Evolutionary conservation across 2,113 vertebrate genomes (phyloP).

Genomic region (Cairina moschata): DNA sequence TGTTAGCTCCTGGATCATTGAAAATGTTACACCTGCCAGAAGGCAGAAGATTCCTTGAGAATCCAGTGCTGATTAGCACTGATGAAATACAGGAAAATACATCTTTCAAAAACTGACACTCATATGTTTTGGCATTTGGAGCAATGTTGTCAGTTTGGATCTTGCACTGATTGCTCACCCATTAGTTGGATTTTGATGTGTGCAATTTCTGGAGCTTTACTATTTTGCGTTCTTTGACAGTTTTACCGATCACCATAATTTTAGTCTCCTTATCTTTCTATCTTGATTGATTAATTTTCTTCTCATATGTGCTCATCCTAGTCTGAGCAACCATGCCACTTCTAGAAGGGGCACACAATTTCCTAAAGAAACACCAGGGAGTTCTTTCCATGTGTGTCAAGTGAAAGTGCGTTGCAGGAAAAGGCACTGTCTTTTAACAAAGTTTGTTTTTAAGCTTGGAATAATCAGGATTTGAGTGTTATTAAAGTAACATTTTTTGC

Average conservation of each 20-base stretch:
- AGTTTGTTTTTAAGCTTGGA: not conserved
- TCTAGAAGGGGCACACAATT: not conserved
- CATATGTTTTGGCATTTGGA: not conserved
- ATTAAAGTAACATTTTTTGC: slow-evolving; percentile 37
- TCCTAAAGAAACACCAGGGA: not conserved
- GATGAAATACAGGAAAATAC: not conserved
- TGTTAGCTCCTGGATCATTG: not conserved
- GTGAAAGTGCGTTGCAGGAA: not conserved
- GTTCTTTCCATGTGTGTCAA: not conserved
- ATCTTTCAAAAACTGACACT: not conserved
- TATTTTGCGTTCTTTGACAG: not conserved
- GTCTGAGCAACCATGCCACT: not conserved
- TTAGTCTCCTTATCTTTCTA: not conserved
- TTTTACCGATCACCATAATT: not conserved
- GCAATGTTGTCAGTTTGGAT: not conserved
- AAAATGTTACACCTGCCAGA: not conserved
- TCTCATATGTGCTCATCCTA: not conserved
- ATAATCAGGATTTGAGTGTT: slow-evolving; percentile 40
- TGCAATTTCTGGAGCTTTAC: not conserved
- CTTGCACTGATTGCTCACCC: not conserved
- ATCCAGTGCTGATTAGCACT: not conserved
- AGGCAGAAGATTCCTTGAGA: not conserved
- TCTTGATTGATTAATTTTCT: not conserved
- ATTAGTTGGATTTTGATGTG: not conserved
- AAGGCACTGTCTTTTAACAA: not conserved